Base-by-base conservation (phyloP, 1,140 invertebrate genomes). In the Rhopalosiphum padi region DNA sequence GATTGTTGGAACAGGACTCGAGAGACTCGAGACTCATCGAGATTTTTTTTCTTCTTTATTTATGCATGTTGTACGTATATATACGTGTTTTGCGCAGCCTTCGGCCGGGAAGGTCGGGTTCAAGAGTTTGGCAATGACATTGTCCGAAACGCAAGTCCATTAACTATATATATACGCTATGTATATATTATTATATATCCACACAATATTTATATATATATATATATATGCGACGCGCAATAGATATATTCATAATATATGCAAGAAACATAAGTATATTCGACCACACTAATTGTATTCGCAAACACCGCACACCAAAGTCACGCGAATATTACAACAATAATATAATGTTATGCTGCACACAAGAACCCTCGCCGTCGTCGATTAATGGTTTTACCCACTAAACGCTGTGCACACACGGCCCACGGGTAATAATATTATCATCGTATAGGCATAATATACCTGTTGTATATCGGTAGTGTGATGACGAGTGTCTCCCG, bases 61-160 rank as follows among this genome's bases (percentile, higher is more conserved):
- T 9, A 60, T 9, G 1, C 23, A 23, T 55, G 23, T 60, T 11
- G 25, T 60, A 48, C 9, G 46, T 48, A 48, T 48, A 55, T 46
- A 1, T 51, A 68, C 30, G 18, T n/a, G 46, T 86, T 46, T 87
- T 15, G 43, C 86, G 11, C 22, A 60, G 53, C 90, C 90, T 91
- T 91, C 90, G 53, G 37, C 2, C 11, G 25, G 30, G 18, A 91
- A 91, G 89, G 53, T 35, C 90, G 55, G 55, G 41, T 91, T 91
- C 90, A 68, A 91, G 35, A 91, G 90, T 43, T 91, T 68, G 90
- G 41, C 55, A 91, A 91, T 91, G 90, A 68, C 90, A 91, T 91
- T 91, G 90, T 46, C 55, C 37, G 30, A 68, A 43, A 91, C 55
- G n/a, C 35, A 43, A 43, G n/a, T 15, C 90, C 90, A 48, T 86